A percentile compares a stretch with the other conserved stretches of the same genome.
Conservation (phyloP, 2,888 invertebrate species). For the Esperia sulphurella region DNA sequence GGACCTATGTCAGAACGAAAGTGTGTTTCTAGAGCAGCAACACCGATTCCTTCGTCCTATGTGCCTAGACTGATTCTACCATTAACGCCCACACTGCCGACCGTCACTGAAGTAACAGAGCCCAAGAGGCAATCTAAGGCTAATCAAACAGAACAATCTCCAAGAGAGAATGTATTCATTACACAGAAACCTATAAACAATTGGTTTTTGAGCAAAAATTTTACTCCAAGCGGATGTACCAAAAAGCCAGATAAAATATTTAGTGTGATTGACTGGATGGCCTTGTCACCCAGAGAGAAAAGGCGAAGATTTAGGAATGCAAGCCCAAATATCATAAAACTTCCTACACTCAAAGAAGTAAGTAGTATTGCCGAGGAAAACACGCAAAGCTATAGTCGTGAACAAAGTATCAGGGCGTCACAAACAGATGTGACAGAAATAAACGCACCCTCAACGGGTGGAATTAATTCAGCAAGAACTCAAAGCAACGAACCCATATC, state of each 20-base stretch:
- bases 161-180: slow-evolving; percentile 14
- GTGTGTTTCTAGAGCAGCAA: slow-evolving; percentile 29
- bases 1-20: slow-evolving; percentile 6
- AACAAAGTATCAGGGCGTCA: not conserved
- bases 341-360: not conserved
- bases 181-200: slow-evolving; percentile 31
- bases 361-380: not conserved
- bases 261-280: slow-evolving; percentile 44
- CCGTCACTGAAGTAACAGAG: slow-evolving; percentile 59
- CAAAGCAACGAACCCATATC: not conserved
- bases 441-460: too few species aligned
- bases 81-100: slow-evolving; percentile 47
- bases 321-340: not conserved
- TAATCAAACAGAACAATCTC: slow-evolving; percentile 19
- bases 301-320: slow-evolving; percentile 25
- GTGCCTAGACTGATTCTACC: slow-evolving; percentile 52
- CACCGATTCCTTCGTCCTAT: slow-evolving; percentile 43
- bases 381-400: too few species aligned
- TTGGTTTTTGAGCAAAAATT: slow-evolving; percentile 34
- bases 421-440: not conserved
- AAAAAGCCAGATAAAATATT: slow-evolving; percentile 23
- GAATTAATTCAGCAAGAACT: not conserved
- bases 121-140: slow-evolving; percentile 26
- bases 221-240: slow-evolving; percentile 1
- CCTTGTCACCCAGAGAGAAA: slow-evolving; percentile 50